Evolutionary conservation across 1,140 invertebrate genomes (phyloP), one percentile per base, ranked within the genome.

Genomic region (Periplaneta americana): DNA sequence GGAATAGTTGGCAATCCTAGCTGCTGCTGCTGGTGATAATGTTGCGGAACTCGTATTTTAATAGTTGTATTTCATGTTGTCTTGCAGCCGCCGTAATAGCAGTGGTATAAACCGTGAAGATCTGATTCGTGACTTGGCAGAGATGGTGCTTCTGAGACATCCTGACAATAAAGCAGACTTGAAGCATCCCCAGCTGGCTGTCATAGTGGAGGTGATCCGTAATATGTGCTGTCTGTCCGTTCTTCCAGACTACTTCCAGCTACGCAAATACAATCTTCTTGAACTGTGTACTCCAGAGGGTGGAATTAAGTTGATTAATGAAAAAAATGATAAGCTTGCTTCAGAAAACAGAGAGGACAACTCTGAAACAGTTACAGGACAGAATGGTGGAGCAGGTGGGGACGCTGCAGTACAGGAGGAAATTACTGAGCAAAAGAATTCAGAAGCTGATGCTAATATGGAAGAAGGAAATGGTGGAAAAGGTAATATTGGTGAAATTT

Each of bases 121-220:
- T 74, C 87, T 96, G 1, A 95, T 96, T 39, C 90, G 93, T 83
- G 88, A 91, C 83, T 85, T 96, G 17, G 95, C 94, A 1, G 91
- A 92, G 5, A 86, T 95, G 82, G 92, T 96, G 75, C 86, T 88
- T 18, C 87, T 91, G 34, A 93, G 93, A 84, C 94, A 94, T 87
- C 85, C 90, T n/a, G 88, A 89, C 17, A 95, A 96, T 84, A 93
- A 92, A 85, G 95, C 94, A 2, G 91, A 96, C 87, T 88, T 96
- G n/a, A 94, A 93, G 85, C 92, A 92, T 86, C 93, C 95, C 33
- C 90, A 94, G 81, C 88, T 93, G n/a, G 92, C 94, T 28, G 91
- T 97, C 66, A 90, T 96, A 81, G 92, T 96, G 36, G 95, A 96
- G 90, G 90, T 96, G 11, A 92, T 96, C 80, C 92, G 93, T 84